Percentiles rank a stretch among this genome's conserved stretches.
These are phyloP conservation scores for Centruroides sculpturatus DNA, from an alignment of 1,140 invertebrate species.

Conservation along the genomic window DNA sequence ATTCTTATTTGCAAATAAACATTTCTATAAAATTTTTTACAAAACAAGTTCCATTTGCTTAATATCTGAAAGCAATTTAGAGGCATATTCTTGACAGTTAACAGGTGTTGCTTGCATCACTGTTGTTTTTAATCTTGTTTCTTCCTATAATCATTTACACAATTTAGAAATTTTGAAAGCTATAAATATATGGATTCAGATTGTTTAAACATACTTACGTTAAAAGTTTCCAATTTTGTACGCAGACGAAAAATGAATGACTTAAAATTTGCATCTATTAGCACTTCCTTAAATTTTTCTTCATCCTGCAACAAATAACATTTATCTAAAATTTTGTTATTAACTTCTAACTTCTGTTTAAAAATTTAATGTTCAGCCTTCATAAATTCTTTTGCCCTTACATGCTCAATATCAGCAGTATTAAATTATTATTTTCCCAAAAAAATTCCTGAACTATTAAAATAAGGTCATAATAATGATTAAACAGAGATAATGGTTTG, in stretches of 20 bases:
- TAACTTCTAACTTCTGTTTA: too few relatives aligned
- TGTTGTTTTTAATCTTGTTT: slow-evolving; percentile 58
- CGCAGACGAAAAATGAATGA: slow-evolving; percentile 64
- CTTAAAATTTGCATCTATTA: slow-evolving; percentile 59
- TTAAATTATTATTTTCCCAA: too few relatives aligned
- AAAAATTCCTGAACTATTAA: too few relatives aligned
- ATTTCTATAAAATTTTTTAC: neutral
- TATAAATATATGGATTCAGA: too few relatives aligned
- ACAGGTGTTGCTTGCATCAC: slow-evolving; percentile 49
- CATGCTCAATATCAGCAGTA: too few relatives aligned
- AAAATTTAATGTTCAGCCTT: too few relatives aligned
- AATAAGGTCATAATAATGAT: too few relatives aligned
- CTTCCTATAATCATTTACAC: slow-evolving; percentile 32
- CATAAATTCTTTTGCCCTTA: too few relatives aligned
- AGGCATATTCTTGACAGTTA: slow-evolving; percentile 58
- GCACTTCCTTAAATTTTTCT: slow-evolving; percentile 38
- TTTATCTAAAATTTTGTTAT: too few relatives aligned
- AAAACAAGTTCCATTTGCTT: slow-evolving; percentile 6
- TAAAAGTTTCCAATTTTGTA: slow-evolving; percentile 77
- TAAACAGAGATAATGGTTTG: too few relatives aligned
- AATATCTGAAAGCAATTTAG: slow-evolving; percentile 44
- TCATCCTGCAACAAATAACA: slow-evolving; percentile 20
- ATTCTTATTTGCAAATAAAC: too few relatives aligned
- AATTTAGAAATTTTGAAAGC: too few relatives aligned
- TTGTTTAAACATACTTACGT: slow-evolving; percentile 30